A percentile compares a stretch with the other conserved stretches of the same genome.
phyloP scores from a whole-genome alignment of 30 jellyfish, hydroid and myxozoan species.

The Aurelia aurita region DNA sequence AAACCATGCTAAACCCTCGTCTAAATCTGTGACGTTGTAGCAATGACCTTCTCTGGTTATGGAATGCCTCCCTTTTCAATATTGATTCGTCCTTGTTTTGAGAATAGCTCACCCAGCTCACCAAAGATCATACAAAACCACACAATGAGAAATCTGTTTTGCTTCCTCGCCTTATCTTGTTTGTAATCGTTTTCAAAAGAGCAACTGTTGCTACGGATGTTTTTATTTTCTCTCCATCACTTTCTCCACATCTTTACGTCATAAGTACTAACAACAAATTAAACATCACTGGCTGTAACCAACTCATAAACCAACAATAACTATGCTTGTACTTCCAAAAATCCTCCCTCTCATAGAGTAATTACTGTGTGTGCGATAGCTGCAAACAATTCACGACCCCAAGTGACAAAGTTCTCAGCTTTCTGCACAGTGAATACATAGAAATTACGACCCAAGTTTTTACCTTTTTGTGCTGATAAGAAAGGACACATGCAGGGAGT shows the following conservation, averaged over 20 bases:
- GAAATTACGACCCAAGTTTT: neutral
- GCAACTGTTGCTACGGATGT: conserved; percentile 56
- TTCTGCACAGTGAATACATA: neutral
- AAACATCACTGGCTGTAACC: neutral
- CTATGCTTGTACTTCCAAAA: no score
- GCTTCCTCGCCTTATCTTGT: neutral
- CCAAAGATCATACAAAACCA: conserved; percentile 31
- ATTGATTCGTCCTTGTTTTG: conserved; percentile 8
- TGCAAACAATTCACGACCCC: neutral
- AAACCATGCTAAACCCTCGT: no score
- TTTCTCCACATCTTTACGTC: neutral
- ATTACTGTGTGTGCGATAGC: neutral
- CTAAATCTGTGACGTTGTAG: conserved; percentile 2
- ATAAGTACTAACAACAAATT: neutral
- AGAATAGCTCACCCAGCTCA: conserved; percentile 14
- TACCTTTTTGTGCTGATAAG: neutral
- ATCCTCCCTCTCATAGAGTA: no score
- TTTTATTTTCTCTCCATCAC: neutral
- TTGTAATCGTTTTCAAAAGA: conserved; percentile 11
- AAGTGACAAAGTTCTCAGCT: neutral
- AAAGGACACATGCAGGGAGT: neutral
- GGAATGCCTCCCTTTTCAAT: neutral
- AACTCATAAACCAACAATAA: no score
- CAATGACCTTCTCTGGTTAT: neutral
- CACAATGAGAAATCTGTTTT: neutral